phyloP scores from a whole-genome alignment of 2,888 invertebrate species.

The Hydrotaea cyrtoneurina region DNA sequence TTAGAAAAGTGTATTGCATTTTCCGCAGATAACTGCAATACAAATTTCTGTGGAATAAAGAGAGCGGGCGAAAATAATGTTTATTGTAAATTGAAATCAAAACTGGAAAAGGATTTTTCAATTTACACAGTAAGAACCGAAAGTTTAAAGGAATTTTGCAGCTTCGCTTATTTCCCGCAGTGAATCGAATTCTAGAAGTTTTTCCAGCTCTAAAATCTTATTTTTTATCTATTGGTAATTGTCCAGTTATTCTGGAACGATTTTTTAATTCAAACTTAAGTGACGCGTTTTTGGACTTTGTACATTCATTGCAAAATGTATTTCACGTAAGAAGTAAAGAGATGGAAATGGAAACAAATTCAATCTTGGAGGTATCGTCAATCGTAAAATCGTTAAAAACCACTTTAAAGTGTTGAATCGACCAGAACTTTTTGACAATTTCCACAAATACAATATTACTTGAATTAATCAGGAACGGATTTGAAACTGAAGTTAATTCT shows the following conservation, averaged over 20 bases:
- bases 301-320: conserved; percentile 40
- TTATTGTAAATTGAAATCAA: not conserved
- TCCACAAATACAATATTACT: not conserved
- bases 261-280: conserved; percentile 51
- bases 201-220: conserved; percentile 43
- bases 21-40: conserved; percentile 8
- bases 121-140: conserved; percentile 42
- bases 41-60: not conserved
- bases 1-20: conserved; percentile 7
- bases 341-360: conserved; percentile 45
- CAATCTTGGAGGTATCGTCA: conserved; percentile 38
- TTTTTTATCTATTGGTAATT: conserved; percentile 27
- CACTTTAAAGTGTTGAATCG: not conserved
- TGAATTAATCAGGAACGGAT: not conserved
- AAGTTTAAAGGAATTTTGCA: conserved; percentile 43
- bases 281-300: conserved; percentile 43
- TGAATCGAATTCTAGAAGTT: conserved; percentile 44
- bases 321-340: conserved; percentile 40
- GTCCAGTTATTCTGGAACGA: conserved; percentile 18
- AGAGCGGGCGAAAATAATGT: not conserved
- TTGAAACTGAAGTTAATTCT: conserved; percentile 3
- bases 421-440: not conserved
- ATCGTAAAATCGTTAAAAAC: conserved; percentile 35
- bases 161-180: conserved; percentile 36
- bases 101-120: conserved; percentile 5